Evolutionary conservation across 2,113 vertebrate genomes (phyloP).

Genomic region (Cygnus buccinator): DNA sequence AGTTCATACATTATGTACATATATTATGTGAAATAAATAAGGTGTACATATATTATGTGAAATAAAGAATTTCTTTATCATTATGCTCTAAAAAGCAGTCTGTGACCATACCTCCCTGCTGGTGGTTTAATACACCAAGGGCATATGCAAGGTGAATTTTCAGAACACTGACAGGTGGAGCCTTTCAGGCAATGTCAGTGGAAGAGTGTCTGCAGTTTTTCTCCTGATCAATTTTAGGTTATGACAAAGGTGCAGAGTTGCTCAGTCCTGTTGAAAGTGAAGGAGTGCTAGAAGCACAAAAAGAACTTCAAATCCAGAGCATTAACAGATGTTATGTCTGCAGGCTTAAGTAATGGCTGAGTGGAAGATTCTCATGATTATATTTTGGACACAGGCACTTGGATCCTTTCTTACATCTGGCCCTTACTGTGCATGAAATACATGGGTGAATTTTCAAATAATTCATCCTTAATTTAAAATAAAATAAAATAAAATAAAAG

Average conservation of each 20-base stretch:
- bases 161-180: neutral
- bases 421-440: neutral
- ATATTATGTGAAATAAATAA: neutral
- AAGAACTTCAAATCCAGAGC: neutral
- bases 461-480: neutral
- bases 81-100: neutral
- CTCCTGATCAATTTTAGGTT: neutral
- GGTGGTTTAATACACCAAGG: neutral
- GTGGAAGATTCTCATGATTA: neutral
- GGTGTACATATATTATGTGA: rapidly evolving
- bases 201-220: neutral
- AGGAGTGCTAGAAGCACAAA: neutral
- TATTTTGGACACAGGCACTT: neutral
- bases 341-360: neutral
- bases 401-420: neutral
- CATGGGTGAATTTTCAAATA: neutral
- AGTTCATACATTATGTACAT: neutral
- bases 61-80: neutral
- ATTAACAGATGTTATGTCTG: neutral
- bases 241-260: neutral
- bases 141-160: neutral
- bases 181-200: neutral
- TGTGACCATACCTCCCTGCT: neutral
- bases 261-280: neutral
- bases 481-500: neutral